Conservation (phyloP, 2,797 vertebrate species). For the Zalophus californianus region DNA sequence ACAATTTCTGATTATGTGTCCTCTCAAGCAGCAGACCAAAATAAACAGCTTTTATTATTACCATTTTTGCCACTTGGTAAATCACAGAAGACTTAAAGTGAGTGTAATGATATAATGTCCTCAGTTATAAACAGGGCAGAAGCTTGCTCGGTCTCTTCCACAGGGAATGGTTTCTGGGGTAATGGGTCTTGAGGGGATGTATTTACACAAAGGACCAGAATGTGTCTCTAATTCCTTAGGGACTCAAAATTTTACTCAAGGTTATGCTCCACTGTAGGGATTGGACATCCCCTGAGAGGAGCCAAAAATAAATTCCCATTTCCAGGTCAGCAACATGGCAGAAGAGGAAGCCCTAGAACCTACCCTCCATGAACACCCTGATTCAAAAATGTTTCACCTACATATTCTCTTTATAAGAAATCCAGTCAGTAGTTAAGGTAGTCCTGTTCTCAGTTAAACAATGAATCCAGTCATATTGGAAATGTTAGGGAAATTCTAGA, state of each 20-base stretch:
- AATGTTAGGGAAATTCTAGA: background rate
- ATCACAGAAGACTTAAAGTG: background rate
- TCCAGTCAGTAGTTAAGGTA: background rate
- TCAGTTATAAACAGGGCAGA: background rate
- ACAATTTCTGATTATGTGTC: background rate
- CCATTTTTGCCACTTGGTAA: background rate
- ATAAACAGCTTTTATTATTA: background rate
- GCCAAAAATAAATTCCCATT: background rate
- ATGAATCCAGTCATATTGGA: background rate
- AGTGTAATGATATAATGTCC: fast-evolving
- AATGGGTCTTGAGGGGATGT: background rate
- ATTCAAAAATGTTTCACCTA: background rate
- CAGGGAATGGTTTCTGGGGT: background rate
- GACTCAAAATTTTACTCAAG: background rate
- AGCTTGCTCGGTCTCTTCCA: background rate
- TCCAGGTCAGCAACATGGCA: background rate
- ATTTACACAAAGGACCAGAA: background rate
- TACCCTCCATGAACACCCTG: background rate
- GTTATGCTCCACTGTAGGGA: background rate
- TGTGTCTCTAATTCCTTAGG: background rate
- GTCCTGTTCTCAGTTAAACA: background rate
- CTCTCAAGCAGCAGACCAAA: background rate
- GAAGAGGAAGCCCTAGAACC: background rate
- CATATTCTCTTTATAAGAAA: background rate
- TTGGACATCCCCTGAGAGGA: background rate